Evolutionary conservation across 2,888 invertebrate genomes (phyloP), one percentile per base, ranked within the genome.

Genomic region (Scaptomyza caliginosa): DNA sequence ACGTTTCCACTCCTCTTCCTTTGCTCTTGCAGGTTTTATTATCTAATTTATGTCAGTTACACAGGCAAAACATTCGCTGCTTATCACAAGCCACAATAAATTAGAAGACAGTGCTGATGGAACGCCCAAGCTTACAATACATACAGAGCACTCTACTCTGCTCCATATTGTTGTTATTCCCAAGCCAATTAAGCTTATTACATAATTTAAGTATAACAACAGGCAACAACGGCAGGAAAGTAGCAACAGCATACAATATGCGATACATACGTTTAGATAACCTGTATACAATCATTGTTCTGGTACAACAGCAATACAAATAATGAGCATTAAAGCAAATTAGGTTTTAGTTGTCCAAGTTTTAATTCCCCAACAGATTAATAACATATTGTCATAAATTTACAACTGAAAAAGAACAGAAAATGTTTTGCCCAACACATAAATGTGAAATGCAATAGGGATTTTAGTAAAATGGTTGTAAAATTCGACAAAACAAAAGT

Each of bases 51-150:
- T 66, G 81, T 71, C 77, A 62, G 77, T 77, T 69, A 57, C 34
- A 16, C 13, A 16, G 13, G 21, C 3, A 17, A 58, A 64, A 48
- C 70, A 43, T 43, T 78, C 60, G 66, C 62, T 58, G 81, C 86
- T 84, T 86, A 81, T 86, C 87, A 84, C 46, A 77, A 71, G 87
- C 69, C 74, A 69, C 84, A 64, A 84, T 86, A 83, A 83, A 86
- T 81, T 86, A 83, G 73, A 66, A 62, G 67, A 51, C 58, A 58
- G 16, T 36, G 17, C 56, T 55, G 69, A 68, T 68, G 11, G 57
- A 63, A 72, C 63, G 60, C 60, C 80, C 56, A 60, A 40, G 39
- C 39, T 30, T 26, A 4, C 38, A n/a, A 34, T n/a, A 16, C 13
- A 32, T 16, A 16, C 8, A 23, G 7, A 19, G 13, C 24, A 19